These are phyloP conservation scores for Cinclus mexicanus DNA, from an alignment of 2,113 vertebrate genomes.

Conservation along the genomic window DNA sequence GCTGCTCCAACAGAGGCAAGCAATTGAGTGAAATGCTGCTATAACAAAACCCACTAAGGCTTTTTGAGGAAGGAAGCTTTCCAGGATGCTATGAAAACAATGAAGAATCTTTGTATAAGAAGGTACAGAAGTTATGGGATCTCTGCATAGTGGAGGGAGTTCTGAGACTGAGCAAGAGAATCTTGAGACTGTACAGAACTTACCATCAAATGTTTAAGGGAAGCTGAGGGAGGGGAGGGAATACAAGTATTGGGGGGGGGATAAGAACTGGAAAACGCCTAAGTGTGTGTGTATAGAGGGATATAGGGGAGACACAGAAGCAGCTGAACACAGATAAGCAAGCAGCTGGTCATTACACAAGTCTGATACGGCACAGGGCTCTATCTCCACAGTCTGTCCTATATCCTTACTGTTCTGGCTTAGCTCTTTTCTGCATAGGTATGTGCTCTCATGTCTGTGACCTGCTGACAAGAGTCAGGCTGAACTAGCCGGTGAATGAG, in stretches of 20 bases:
- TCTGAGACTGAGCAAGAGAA: neutral
- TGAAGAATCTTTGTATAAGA: neutral
- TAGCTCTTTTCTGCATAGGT: neutral
- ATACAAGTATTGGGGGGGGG: neutral
- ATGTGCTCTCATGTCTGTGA: neutral
- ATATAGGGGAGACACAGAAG: neutral
- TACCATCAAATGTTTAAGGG: neutral
- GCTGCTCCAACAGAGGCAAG: neutral
- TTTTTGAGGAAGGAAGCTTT: neutral
- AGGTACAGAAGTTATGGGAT: neutral
- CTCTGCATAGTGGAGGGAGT: neutral
- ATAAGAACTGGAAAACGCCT: neutral
- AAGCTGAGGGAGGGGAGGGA: neutral
- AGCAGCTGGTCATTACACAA: neutral
- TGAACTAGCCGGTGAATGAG: neutral
- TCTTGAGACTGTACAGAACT: neutral
- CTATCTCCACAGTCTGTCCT: neutral
- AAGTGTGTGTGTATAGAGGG: neutral
- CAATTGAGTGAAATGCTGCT: neutral
- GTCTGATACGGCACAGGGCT: fast-evolving
- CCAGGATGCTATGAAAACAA: neutral
- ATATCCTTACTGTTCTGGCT: neutral
- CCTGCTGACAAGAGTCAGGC: neutral
- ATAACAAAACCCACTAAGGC: neutral
- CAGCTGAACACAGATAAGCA: neutral